Base-by-base conservation (phyloP, 30 jellyfish, hydroid and myxozoan genomes). In the Sanderia malayensis region DNA sequence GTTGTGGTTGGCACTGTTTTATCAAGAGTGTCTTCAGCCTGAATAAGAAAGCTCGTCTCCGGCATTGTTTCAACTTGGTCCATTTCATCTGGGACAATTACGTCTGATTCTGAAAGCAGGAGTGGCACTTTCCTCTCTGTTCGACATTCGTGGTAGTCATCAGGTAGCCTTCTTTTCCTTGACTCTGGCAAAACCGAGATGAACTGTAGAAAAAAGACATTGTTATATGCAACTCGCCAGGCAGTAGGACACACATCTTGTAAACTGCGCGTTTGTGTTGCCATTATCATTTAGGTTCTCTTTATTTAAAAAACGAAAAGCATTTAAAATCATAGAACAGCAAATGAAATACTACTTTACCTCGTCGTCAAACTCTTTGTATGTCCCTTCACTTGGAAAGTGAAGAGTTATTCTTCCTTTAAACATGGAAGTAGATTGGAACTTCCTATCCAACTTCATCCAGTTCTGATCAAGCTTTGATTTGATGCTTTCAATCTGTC, bases 381-480 rank as follows among this genome's bases (percentile, higher is more conserved):
- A 29, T n/a, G 75, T 80, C 58, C 73, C 61, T 37, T 80, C 97
- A 4, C 67, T 81, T 13, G 82, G 86, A 26, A 70, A 49, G 27
- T 86, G 82, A 45, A 88, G 61, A 18, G 80, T 47, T 19, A 88
- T 77, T 47, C 83, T 52, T 68, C 92, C 95, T 7, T 45, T 61
- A n/a, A 88, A 70, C 4, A 79, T 49, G 4, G 84, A 61, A 26
- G 93, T 27, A 1, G 30, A 41, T 52, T 88, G 87, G 31, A 60
- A 68, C 21, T 47, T 67, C 41, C 63, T 60, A 58, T 73, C 70
- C 61, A 88, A 46, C 30, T 32, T 57, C 6, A 61, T 33, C 97
- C 97, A 88, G 23, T 57, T 76, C 59, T 68, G 66, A 59, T 81
- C 97, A 21, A 82, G 52, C 37, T 88, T 84, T 4, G 84, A 45